Base-by-base conservation (phyloP, 2,888 invertebrate genomes). In the Ctenicera cuprea region DNA sequence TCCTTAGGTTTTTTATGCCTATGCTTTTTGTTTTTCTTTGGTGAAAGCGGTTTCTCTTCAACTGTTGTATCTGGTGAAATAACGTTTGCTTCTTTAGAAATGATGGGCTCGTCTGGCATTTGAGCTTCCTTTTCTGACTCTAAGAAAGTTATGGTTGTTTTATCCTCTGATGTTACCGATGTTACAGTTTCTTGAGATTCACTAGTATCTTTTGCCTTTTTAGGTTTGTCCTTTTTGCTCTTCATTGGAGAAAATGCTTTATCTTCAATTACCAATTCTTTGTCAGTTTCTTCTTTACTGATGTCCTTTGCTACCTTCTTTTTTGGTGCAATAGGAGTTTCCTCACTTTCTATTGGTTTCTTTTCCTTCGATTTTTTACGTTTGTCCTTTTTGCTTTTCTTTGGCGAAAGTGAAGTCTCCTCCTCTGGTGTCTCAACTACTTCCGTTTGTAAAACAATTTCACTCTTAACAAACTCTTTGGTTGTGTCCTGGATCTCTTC, bases 111-210 rank as follows among this genome's bases (percentile, higher is more conserved):
- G 2, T 54, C 45, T 26, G 57, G 30, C 8, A 18, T 14, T 26
- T 50, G 45, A 7, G 16, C 11, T 5, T 68, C 43, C 50, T 68
- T 48, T 30, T 69, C 62, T 5, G 62, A 4, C 41, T 63, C 66
- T 37, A 57, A 62, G n/a, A 33, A 20, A 3, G 22, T 12, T 8
- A 59, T 75, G n/a, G 8, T 14, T 26, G 26, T 12, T 26, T 11
- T 0, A n/a, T 26, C 20, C n/a, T 9, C 11, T 16, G n/a, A n/a
- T n/a, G 43, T 45, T 45, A 3, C 43, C 3, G 16, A 16, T 5
- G n/a, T 11, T 7, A 14, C 14, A 3, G 11, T 14, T 14, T 14
- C 43, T 12, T 14, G 14, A 45, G 7, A 7, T 16, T 45, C 43
- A 20, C 0, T 3, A 16, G 4, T 14, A 54, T 54, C 54, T 30